phyloP scores from a whole-genome alignment of 2,113 vertebrate species.

The Lepus europaeus region DNA sequence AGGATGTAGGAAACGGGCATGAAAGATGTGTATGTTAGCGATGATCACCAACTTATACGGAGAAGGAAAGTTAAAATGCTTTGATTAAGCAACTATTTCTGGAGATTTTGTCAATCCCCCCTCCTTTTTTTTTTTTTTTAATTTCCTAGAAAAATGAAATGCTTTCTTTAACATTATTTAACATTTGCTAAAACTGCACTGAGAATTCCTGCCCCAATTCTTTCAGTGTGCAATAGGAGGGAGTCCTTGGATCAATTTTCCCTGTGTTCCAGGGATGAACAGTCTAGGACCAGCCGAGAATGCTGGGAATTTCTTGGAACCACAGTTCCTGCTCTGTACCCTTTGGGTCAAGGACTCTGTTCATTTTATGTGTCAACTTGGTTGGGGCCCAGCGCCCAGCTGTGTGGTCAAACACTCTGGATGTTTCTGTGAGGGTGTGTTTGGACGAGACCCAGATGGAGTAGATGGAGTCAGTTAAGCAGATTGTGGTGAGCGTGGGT shows the following conservation, averaged over 20 bases:
- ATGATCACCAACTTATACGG: background rate
- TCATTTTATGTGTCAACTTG: background rate
- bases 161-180: conserved; percentile 50
- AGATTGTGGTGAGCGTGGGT: background rate
- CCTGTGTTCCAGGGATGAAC: background rate
- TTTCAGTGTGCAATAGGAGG: background rate
- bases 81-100: background rate
- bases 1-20: background rate
- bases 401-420: background rate
- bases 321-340: background rate
- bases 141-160: background rate
- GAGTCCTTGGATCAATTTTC: background rate
- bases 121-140: background rate
- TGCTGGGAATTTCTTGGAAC: background rate
- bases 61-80: background rate
- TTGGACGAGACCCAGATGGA: background rate
- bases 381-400: background rate
- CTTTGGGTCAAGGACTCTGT: background rate
- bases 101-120: background rate
- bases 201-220: conserved; percentile 29
- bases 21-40: background rate
- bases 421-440: conserved; percentile 17
- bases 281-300: background rate
- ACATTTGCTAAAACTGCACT: conserved; percentile 13
- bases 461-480: background rate